Evolutionary conservation across 2,113 vertebrate species (phyloP), one percentile per base, ranked within the genome.

Genomic region (Nyctibius bracteatus): DNA sequence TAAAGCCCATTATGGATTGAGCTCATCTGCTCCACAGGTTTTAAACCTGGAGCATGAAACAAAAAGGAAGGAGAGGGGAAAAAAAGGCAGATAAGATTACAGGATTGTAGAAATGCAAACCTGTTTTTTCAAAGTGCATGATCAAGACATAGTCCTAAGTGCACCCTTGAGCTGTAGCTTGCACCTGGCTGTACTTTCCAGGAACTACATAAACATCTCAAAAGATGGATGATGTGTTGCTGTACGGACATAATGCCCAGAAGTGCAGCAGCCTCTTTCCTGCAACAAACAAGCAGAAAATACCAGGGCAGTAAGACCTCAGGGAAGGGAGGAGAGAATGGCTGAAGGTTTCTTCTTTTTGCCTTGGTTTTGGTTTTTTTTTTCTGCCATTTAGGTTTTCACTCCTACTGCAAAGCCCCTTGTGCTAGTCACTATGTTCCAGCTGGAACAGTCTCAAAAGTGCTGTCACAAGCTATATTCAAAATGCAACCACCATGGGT

Each of bases 201-300:
- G 43, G 28, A 83, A 22, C 43, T 43, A 25, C 19, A 33, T 33
- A 52, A 77, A 30, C 46, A 59, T 77, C 43, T 73, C 47, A 28
- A n/a, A 55, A 41, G 37, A n/a, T 5, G 6, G 24, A 24, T 18
- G 61, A 28, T 25, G 28, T 13, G 1, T 23, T 66, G 20, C 44
- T 19, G 6, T 28, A 49, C 14, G 78, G 46, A 22, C 0, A 0
- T 20, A 49, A 49, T 3, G 5, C 19, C 37, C 22, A 46, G 24
- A 80, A 68, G 18, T 6, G 21, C 33, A 78, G 33, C 52, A 83
- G 35, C 7, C 14, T 14, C 27, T 46, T 81, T 67, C 39, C 27
- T 66, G 63, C 9, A 77, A 44, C 12, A 81, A 75, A 1, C n/a
- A 19, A 37, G 27, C 6, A 66, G 44, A 71, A 58, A 81, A 58